Base-by-base conservation (phyloP, 1,140 invertebrate genomes). In the Ceratina japonica region DNA sequence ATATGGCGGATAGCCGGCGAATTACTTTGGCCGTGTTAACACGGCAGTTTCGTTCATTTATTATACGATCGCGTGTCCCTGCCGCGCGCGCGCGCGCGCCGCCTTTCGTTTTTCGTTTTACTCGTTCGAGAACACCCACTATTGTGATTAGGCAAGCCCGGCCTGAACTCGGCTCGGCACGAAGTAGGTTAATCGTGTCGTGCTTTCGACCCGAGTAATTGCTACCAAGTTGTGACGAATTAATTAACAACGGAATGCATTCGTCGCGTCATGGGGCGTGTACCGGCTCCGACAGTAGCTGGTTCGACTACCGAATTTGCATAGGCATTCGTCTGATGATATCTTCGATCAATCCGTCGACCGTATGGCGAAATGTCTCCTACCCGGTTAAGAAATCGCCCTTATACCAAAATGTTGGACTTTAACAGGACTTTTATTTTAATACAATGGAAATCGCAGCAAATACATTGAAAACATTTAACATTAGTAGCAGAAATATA, bases 1-100 rank as follows among this genome's bases (percentile, higher is more conserved):
- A 54, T 56, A 65, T 44, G 5, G 51, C 44, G 22, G 31, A 2
- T 15, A 16, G 24, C 27, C 27, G 18, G 51, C n/a, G 65, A 37
- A 61, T 76, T 61, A 62, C 49, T 66, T 75, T 59, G 51, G 27
- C n/a, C 74, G 64, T 5, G 54, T 69, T 75, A 58, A 58, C 62
- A 12, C 63, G 51, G 15, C 16, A 4, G 20, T n/a, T 16, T 20
- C 18, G 62, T 56, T 58, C 52, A 54, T 75, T 75, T 54, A 65
- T 75, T 56, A 58, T 31, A 51, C 51, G 72, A 37, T 75, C 72
- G 72, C 72, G 72, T 75, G 72, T 61, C 44, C 18, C 10, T 16
- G 20, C 0, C 18, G n/a, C 59, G 44, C n/a, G n/a, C n/a, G n/a
- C n/a, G n/a, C n/a, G n/a, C n/a, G 27, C 52, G 59, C 44, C 16